These are phyloP conservation scores for Myotis yumanensis DNA, from an alignment of 2,113 vertebrate genomes.

Conservation along the genomic window DNA sequence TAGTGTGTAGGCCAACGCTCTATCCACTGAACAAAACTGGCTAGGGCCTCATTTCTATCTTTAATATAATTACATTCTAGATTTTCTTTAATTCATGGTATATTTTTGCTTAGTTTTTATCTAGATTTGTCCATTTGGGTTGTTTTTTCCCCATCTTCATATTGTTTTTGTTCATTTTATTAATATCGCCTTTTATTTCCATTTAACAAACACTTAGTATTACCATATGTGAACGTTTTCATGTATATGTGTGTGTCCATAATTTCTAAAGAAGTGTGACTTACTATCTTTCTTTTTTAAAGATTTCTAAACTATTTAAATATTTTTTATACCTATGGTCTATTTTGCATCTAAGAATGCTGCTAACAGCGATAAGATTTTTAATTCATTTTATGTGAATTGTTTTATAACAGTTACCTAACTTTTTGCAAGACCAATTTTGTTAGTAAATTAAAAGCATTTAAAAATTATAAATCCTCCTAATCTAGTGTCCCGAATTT, in stretches of 20 bases:
- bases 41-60: not conserved
- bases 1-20: too few relatives aligned
- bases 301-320: not conserved
- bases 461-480: not conserved
- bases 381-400: constrained; percentile 1
- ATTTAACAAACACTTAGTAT: constrained; percentile 10
- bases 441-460: constrained; percentile 44
- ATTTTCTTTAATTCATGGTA: constrained; percentile 17
- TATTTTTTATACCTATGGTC: constrained; percentile 22
- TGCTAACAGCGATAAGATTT: not conserved
- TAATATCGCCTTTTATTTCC: not conserved
- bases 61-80: constrained; percentile 31
- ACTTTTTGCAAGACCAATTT: constrained; percentile 49
- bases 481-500: constrained; percentile 3
- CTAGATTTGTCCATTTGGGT: not conserved
- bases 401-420: constrained; percentile 14
- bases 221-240: not conserved
- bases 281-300: not conserved
- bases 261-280: constrained; percentile 49
- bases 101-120: constrained; percentile 30
- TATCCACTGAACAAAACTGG: too few relatives aligned
- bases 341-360: constrained; percentile 34
- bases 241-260: not conserved
- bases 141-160: not conserved
- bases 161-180: constrained; percentile 5